Conservation (phyloP, 2,888 invertebrate genomes). For the Congeria kusceri region DNA sequence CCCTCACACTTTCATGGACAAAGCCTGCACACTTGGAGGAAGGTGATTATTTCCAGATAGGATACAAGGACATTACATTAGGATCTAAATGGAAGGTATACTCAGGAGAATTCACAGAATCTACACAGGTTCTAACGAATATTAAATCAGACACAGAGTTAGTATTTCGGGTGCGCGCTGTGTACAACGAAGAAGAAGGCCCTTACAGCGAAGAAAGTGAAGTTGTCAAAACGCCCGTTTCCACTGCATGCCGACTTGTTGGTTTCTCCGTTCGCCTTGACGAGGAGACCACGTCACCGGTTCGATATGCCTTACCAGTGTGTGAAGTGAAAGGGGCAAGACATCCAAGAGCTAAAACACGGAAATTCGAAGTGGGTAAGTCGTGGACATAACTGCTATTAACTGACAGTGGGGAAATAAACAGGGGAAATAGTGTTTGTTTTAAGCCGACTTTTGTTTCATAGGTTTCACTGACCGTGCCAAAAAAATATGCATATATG, state of each 20-base stretch:
- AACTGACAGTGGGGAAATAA: too few relatives aligned
- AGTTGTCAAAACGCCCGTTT: background rate
- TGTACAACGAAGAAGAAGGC: slow-evolving; percentile 3
- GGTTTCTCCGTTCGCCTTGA: background rate
- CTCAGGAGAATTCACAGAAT: background rate
- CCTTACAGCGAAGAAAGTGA: slow-evolving; percentile 13
- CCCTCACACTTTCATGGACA: slow-evolving; percentile 12
- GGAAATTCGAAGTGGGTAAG: slow-evolving; percentile 7
- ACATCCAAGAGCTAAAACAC: background rate
- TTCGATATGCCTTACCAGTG: background rate
- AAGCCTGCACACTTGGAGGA: background rate
- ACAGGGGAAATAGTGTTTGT: too few relatives aligned
- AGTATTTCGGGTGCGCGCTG: slow-evolving; percentile 13
- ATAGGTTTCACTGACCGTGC: too few relatives aligned
- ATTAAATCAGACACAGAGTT: slow-evolving; percentile 9
- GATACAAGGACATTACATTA: slow-evolving; percentile 4
- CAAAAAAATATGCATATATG: too few relatives aligned
- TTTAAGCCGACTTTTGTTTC: too few relatives aligned
- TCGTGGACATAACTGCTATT: too few relatives aligned
- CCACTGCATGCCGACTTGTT: background rate
- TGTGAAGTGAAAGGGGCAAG: slow-evolving; percentile 1
- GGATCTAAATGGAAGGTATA: slow-evolving; percentile 1
- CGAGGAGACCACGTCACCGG: background rate
- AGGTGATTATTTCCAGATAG: slow-evolving; percentile 10
- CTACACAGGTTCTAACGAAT: background rate